Percentiles rank a stretch among this genome's conserved stretches.
Evolutionary conservation across 1,140 invertebrate species (phyloP).

Genomic region (Batillaria attramentaria): DNA sequence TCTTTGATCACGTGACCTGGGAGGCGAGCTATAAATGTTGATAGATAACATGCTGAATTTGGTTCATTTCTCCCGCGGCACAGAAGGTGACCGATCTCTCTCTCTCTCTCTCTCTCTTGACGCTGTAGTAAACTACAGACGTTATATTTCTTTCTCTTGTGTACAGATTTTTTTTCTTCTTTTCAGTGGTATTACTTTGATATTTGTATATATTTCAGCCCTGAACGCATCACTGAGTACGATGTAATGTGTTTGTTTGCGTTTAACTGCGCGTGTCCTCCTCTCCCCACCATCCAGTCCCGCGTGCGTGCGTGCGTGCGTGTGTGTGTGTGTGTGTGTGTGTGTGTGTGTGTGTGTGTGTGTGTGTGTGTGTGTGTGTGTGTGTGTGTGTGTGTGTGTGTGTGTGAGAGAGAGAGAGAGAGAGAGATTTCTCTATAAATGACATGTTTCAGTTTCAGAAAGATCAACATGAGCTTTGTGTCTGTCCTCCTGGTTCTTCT

Average conservation of each 20-base stretch:
- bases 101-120: no score
- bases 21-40: no score
- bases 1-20: no score
- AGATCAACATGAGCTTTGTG: no score
- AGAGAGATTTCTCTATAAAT: no score
- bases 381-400: conserved; percentile 2
- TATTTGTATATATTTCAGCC: neutral
- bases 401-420: neutral
- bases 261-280: neutral
- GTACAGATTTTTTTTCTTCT: neutral
- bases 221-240: neutral
- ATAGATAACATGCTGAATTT: no score
- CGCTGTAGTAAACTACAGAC: no score
- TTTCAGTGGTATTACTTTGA: neutral
- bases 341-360: conserved; percentile 2
- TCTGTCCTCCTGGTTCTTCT: no score
- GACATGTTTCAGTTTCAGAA: no score
- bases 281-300: neutral
- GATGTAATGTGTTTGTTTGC: neutral
- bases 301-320: neutral
- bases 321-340: neutral
- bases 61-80: no score
- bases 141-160: neutral
- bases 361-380: conserved; percentile 2
- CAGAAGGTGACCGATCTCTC: no score